phyloP scores from a whole-genome alignment of 2,888 invertebrate genomes.

The Vanessa cardui region DNA sequence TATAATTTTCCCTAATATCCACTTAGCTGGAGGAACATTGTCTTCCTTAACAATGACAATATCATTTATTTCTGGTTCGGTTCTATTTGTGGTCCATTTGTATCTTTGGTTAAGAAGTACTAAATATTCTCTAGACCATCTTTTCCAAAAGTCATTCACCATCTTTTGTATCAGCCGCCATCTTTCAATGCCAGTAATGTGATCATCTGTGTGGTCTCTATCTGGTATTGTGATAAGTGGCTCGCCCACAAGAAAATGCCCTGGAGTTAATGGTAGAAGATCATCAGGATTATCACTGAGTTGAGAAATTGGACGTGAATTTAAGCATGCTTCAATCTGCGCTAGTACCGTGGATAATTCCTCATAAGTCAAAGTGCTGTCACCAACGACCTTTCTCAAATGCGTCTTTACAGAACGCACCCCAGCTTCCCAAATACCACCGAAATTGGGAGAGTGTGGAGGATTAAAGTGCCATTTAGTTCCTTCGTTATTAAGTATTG shows the following conservation, averaged over 20 bases:
- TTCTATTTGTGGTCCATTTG: background rate
- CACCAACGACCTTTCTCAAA: background rate
- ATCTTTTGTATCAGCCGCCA: background rate
- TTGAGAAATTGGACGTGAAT: conserved; percentile 31
- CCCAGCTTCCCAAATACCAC: conserved; percentile 38
- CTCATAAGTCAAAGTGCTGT: conserved; percentile 29
- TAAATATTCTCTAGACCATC: conserved; percentile 7
- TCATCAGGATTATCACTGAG: conserved; percentile 29
- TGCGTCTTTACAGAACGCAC: conserved; percentile 24
- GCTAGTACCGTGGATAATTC: conserved; percentile 32
- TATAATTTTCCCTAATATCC: conserved; percentile 5
- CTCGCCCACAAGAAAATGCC: conserved; percentile 39
- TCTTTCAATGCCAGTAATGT: background rate
- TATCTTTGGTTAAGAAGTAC: background rate
- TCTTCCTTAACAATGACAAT: conserved; percentile 5
- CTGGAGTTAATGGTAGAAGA: conserved; percentile 36
- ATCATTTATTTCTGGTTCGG: conserved; percentile 7
- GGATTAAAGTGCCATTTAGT: conserved; percentile 36
- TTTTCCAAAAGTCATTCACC: conserved; percentile 2
- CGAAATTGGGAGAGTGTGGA: conserved; percentile 37
- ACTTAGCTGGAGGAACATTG: background rate
- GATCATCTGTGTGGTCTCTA: background rate
- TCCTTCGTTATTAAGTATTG: conserved; percentile 3
- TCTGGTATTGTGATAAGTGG: conserved; percentile 33
- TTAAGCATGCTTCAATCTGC: conserved; percentile 37